A percentile compares a stretch with the other conserved stretches of the same genome.
phyloP scores from a whole-genome alignment of 2,797 vertebrate genomes.

The Takifugu ocellatus region DNA sequence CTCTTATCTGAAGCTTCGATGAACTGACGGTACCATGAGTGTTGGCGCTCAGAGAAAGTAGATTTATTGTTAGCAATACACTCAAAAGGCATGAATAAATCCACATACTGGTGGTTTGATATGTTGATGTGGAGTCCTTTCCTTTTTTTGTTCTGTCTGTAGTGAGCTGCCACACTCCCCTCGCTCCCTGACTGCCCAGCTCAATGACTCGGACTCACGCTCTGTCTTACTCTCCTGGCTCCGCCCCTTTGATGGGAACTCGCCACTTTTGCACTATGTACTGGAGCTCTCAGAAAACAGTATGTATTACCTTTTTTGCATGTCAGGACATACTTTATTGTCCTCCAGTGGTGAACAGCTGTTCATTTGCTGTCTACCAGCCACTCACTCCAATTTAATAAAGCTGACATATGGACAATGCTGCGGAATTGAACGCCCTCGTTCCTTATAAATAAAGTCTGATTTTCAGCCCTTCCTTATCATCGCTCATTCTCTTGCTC shows the following conservation, averaged over 20 bases:
- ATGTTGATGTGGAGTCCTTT: no score
- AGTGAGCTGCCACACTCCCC: conserved; percentile 94
- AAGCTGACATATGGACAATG: conserved; percentile 57
- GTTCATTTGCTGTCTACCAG: conserved; percentile 50
- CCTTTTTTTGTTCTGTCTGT: not conserved
- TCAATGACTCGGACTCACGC: conserved; percentile 81
- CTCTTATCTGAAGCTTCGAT: no score
- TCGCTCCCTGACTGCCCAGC: conserved; percentile 85
- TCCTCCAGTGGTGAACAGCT: conserved; percentile 55
- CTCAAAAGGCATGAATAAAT: no score
- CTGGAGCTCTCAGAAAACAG: conserved; percentile 96
- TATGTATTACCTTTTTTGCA: conserved; percentile 66
- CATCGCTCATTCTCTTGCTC: conserved; percentile 4
- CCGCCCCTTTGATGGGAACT: conserved; percentile 93
- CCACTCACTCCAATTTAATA: conserved; percentile 52
- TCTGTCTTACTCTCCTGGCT: conserved; percentile 90
- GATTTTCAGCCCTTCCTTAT: conserved; percentile 12
- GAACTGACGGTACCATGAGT: no score
- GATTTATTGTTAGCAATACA: no score
- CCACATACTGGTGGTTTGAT: no score
- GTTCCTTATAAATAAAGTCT: conserved; percentile 51
- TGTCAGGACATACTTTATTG: conserved; percentile 49
- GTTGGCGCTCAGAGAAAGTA: no score
- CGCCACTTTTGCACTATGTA: conserved; percentile 87
- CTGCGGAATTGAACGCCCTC: conserved; percentile 44